A percentile compares a stretch with the other conserved stretches of the same genome.
Conservation (phyloP, 2,797 vertebrate species). For the Diglossa cyanea region DNA sequence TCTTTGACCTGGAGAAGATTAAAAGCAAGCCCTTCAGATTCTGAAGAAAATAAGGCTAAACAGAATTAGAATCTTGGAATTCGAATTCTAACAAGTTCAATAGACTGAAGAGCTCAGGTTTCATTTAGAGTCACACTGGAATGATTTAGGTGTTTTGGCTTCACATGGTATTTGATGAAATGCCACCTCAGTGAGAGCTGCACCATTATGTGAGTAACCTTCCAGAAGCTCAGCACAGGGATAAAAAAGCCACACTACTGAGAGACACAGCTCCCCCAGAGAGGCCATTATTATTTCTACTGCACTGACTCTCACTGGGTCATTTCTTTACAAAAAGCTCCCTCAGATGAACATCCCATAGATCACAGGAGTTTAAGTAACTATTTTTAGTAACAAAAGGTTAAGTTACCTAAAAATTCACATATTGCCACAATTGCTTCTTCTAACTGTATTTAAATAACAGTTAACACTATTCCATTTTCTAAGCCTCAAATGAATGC, state of each 20-base stretch:
- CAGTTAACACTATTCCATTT: neutral
- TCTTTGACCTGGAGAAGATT: conserved; percentile 86
- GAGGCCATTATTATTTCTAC: neutral
- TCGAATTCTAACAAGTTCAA: neutral
- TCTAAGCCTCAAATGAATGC: neutral
- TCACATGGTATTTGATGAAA: neutral
- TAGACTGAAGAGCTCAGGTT: neutral
- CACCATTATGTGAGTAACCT: neutral
- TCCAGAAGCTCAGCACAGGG: neutral
- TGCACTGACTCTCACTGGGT: neutral
- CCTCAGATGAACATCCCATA: neutral
- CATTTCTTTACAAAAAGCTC: neutral
- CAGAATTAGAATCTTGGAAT: neutral
- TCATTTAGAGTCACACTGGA: neutral
- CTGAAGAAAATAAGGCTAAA: neutral
- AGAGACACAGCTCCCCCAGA: neutral
- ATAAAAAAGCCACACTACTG: neutral
- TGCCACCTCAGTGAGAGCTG: neutral
- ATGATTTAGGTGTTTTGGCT: neutral
- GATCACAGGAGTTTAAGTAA: neutral
- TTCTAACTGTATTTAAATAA: neutral
- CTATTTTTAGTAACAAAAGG: neutral
- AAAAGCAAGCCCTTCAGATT: neutral
- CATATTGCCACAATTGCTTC: neutral
- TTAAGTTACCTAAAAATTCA: neutral